Base-by-base conservation (phyloP, 64 coral and sea anemone species). In the Pocillopora verrucosa region DNA sequence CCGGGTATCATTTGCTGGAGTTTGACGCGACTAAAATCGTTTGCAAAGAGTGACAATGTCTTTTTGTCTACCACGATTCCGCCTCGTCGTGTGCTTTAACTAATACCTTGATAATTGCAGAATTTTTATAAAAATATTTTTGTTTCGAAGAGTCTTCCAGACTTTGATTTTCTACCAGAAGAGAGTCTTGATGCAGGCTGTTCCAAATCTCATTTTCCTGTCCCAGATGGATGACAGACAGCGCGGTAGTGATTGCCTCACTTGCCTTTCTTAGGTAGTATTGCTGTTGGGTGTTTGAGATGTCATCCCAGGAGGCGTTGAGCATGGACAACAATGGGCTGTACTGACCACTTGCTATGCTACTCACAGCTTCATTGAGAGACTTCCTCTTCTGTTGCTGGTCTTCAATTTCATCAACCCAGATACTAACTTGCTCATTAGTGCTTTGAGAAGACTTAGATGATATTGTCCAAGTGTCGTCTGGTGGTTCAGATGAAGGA, bases 1-100 rank as follows among this genome's bases (percentile, higher is more conserved):
- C 77, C 9, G 3, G 57, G 77, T 20, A 79, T 79, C 77, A 80
- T 80, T 80, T 80, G 24, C 59, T 80, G 78, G 24, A 80, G 78
- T 14, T 80, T 25, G 10, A 12, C 59, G 12, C 72, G 26, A 34
- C 78, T 63, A 62, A 80, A 80, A 36, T 80, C 25, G 30, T 80
- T 80, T 62, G 59, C 78, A 35, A 79, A 79, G 37, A 79, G 77
- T 11, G 77, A 60, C 45, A 79, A 59, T 78, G 76, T 57, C 51
- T 57, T 56, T 78, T 78, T 10, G 76, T 78, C 51, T 58, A 56
- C 56, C 76, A 58, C 72, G 72, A 74, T 74, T 74, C 72, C 25
- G 72, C 72, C 72, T 74, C 72, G 26, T 74, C 35, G 35, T 74
- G 72, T 34, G 13, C 72, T 74, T 74, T 74, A 74, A 74, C 72